Percentiles rank a stretch among this genome's conserved stretches.
phyloP scores from a whole-genome alignment of 1,140 invertebrate genomes.

The Spodoptera frugiperda region DNA sequence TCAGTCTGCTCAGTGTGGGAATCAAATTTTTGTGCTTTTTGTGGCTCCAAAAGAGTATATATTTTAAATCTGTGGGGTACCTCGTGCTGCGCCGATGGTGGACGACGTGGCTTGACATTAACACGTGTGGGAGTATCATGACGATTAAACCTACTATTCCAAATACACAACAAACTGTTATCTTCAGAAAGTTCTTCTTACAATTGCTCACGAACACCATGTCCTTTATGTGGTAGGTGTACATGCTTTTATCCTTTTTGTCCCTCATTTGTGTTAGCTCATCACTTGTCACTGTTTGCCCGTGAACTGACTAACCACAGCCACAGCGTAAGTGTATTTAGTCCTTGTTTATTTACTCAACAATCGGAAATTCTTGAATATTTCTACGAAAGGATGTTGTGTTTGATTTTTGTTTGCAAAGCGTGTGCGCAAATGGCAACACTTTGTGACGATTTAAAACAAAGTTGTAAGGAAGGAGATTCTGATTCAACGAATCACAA shows the following conservation, averaged over 20 bases:
- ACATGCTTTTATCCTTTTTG: constrained; percentile 44
- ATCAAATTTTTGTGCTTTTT: constrained; percentile 39
- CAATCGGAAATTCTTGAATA: constrained; percentile 18
- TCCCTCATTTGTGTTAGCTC: constrained; percentile 12
- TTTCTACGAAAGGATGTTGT: constrained; percentile 32
- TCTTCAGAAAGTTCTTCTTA: constrained; percentile 59
- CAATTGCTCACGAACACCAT: constrained; percentile 66
- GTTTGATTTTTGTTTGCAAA: constrained; percentile 10
- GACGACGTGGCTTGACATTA: constrained; percentile 34
- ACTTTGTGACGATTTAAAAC: constrained; percentile 4
- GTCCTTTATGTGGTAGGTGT: constrained; percentile 69
- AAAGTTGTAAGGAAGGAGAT: too few species aligned
- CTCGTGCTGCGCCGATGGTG: constrained; percentile 31
- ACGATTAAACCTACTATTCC: constrained; percentile 52
- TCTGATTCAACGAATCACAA: too few species aligned
- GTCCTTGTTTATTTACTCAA: constrained; percentile 25
- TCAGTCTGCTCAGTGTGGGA: not conserved
- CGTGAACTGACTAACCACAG: not conserved
- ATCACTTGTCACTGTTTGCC: not conserved
- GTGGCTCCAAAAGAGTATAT: constrained; percentile 70
- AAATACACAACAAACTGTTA: constrained; percentile 48
- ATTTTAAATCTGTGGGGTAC: constrained; percentile 70
- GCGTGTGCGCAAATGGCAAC: constrained; percentile 3
- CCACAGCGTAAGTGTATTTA: not conserved
- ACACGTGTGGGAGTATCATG: constrained; percentile 55